Evolutionary conservation across 2,888 invertebrate species (phyloP).

Genomic region (Drepana falcataria): DNA sequence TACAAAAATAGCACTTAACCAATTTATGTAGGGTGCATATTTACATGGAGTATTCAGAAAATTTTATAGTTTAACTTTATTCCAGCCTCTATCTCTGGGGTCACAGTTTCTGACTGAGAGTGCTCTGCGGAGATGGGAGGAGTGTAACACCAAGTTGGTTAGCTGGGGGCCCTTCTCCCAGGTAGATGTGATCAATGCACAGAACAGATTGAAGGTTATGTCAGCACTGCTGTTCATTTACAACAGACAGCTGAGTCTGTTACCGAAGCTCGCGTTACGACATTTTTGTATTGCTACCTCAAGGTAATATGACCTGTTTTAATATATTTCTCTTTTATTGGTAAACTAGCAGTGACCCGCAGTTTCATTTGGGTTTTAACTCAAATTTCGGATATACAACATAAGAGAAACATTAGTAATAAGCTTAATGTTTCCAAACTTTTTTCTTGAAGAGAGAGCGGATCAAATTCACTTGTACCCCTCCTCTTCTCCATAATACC

Average conservation of each 20-base stretch:
- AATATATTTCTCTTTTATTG: not conserved
- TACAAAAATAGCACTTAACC: no score
- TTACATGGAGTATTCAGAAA: no score
- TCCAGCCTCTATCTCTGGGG: slow-evolving; percentile 85
- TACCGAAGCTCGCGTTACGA: slow-evolving; percentile 87
- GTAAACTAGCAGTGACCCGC: no score
- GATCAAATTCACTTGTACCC: no score
- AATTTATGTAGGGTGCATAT: no score
- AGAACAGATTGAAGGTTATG: slow-evolving; percentile 93
- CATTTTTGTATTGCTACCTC: slow-evolving; percentile 89
- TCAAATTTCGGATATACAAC: no score
- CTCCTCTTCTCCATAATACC: no score
- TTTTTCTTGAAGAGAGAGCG: no score
- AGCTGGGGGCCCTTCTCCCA: slow-evolving; percentile 95
- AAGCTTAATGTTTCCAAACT: no score
- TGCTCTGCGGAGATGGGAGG: slow-evolving; percentile 91
- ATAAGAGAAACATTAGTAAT: no score
- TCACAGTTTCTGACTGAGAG: slow-evolving; percentile 90
- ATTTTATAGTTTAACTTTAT: slow-evolving; percentile 8
- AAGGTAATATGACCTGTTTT: slow-evolving; percentile 71
- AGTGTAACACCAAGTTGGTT: slow-evolving; percentile 91
- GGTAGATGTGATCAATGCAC: slow-evolving; percentile 93
- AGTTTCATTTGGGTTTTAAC: no score
- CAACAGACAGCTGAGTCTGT: slow-evolving; percentile 89
- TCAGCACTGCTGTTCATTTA: slow-evolving; percentile 92